Conservation (phyloP, 2,113 vertebrate species). For the Poeciliopsis prolifica region DNA sequence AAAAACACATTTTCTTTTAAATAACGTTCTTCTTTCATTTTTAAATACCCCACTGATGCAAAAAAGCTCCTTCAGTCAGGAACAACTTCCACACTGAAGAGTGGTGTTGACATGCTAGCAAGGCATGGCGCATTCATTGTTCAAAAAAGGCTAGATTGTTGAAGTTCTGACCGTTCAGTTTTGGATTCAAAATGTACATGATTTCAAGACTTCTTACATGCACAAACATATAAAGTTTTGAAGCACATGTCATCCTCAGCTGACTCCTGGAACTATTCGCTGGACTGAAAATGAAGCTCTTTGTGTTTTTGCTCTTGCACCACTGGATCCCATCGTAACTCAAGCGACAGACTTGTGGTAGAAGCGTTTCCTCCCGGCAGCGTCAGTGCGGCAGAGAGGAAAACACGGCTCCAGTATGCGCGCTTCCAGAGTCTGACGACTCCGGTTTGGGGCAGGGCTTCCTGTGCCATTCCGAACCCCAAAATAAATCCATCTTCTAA, state of each 20-base stretch:
- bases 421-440: slow-evolving; percentile 30
- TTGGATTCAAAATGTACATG: background rate
- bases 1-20: too few relatives aligned
- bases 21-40: too few relatives aligned
- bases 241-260: background rate
- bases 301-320: background rate
- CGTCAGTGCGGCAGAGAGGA: slow-evolving; percentile 31
- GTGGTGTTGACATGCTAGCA: too few relatives aligned
- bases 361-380: slow-evolving; percentile 20
- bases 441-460: slow-evolving; percentile 68
- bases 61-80: too few relatives aligned
- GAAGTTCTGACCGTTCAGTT: background rate
- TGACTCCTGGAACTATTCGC: background rate
- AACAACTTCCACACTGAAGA: too few relatives aligned
- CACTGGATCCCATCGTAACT: background rate
- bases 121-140: background rate
- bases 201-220: background rate
- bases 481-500: slow-evolving; percentile 69
- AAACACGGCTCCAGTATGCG: slow-evolving; percentile 46
- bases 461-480: slow-evolving; percentile 53
- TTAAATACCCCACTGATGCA: too few relatives aligned
- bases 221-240: background rate
- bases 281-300: background rate
- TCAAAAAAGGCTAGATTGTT: background rate
- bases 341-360: slow-evolving; percentile 8